Base-by-base conservation (phyloP, 2,888 invertebrate genomes). In the Tipula confusa region DNA sequence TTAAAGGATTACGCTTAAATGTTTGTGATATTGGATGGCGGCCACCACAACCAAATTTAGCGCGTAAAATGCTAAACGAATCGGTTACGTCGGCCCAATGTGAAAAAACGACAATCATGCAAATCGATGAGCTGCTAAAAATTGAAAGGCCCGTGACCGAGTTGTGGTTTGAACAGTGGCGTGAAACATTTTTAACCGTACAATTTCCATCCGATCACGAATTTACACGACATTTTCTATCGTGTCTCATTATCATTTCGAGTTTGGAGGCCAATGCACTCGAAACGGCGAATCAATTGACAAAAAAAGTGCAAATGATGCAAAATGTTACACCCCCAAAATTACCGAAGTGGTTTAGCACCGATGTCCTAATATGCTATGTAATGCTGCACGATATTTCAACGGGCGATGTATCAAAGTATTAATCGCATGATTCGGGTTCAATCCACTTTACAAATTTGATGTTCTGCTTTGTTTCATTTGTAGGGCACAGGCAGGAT, bases 141-240 rank as follows among this genome's bases (percentile, higher is more conserved):
- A 89, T 96, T 85, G 93, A 94, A 86, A 91, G 96, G 86, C 96
- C 96, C 33, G 90, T 93, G 43, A 91, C 93, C 9, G 95, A 96
- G 83, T 95, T 97, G 13, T 99, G 99, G 98, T 99, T 96, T 91
- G 98, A 98, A 89, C 93, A 95, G 9, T 99, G 98, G 96, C 92
- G 98, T 86, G 97, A 97, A 86, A 95, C 95, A 31, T 98, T 98
- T 89, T 91, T 97, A 80, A 93, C 95, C 87, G 94, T 97, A 84
- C 94, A 96, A 88, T 96, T 95, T 88, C 96, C 96, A 18, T 95
- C 95, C 3, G 98, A 99, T 88, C 98, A 99, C 91, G 99, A 99
- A 90, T 99, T 97, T 88, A 95, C 97, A 0, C 95, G 96, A 87
- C 97, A 97, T 89, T 95, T 95, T 87, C 88, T 97, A 83, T 95